phyloP scores from a whole-genome alignment of 2,113 vertebrate species.

The Cyanoramphus novaezelandiae region DNA sequence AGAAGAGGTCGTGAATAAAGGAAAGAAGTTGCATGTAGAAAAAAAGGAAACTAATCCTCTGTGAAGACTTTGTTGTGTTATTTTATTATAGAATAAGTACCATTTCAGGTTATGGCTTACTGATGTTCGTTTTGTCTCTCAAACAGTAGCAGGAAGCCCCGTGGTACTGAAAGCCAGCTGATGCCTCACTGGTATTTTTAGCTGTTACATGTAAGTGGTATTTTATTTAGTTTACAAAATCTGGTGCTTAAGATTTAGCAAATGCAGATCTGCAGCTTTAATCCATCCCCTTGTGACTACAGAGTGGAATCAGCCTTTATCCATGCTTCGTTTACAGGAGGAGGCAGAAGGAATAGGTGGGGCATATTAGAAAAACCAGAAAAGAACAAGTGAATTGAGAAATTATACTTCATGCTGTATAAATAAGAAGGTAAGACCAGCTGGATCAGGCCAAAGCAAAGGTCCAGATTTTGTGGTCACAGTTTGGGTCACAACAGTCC shows the following conservation, averaged over 20 bases:
- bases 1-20: neutral
- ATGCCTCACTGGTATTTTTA: neutral
- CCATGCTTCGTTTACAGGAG: neutral
- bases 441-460: neutral
- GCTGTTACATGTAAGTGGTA: neutral
- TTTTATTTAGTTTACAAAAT: neutral
- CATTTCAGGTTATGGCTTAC: neutral
- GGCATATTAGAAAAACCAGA: neutral
- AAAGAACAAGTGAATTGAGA: neutral
- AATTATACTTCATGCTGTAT: neutral
- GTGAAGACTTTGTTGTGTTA: neutral
- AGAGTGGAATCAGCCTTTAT: neutral
- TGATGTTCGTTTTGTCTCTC: neutral
- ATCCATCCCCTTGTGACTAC: neutral
- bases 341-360: neutral
- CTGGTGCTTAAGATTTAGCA: neutral
- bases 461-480: neutral
- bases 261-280: neutral
- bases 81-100: neutral
- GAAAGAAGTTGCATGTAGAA: neutral
- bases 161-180: neutral
- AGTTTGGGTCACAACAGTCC: neutral
- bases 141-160: neutral
- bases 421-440: neutral
- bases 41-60: neutral